phyloP scores from a whole-genome alignment of 1,140 invertebrate species.

The Triops longicaudatus region DNA sequence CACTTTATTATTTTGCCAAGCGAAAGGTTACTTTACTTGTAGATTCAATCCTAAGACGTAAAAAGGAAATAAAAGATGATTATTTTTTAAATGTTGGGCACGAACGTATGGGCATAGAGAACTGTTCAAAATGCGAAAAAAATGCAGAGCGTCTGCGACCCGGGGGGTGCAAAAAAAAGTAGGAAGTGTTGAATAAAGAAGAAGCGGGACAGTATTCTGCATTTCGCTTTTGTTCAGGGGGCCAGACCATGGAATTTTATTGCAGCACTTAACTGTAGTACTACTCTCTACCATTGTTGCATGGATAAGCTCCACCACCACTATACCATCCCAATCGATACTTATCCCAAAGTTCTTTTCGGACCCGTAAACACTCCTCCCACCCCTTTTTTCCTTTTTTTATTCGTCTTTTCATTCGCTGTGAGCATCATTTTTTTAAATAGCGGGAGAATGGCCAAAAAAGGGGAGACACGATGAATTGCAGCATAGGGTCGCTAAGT shows the following conservation, averaged over 20 bases:
- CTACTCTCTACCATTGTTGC: background rate
- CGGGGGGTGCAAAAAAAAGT: background rate
- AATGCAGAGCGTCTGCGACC: background rate
- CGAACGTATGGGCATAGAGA: background rate
- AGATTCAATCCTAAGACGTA: too few species aligned
- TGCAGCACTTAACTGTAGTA: constrained; percentile 11
- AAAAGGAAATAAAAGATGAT: too few species aligned
- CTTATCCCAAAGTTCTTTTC: background rate
- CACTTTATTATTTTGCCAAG: too few species aligned
- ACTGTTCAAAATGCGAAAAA: background rate
- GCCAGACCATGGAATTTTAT: background rate
- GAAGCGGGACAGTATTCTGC: background rate
- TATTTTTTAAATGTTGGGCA: background rate
- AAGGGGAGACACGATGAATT: background rate
- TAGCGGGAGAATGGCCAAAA: background rate
- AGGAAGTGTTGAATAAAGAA: background rate
- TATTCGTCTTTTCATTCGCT: too few species aligned
- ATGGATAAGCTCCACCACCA: constrained; percentile 1
- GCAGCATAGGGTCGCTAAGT: background rate
- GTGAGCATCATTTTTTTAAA: background rate
- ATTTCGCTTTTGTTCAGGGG: constrained; percentile 7
- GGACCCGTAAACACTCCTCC: background rate
- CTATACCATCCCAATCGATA: background rate
- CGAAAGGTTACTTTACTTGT: too few species aligned
- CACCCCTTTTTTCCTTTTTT: background rate